Evolutionary conservation across 37 sponge, comb jelly and placozoan species (phyloP), one percentile per base, ranked within the genome.

Genomic region (Lycopodina hypogea): DNA sequence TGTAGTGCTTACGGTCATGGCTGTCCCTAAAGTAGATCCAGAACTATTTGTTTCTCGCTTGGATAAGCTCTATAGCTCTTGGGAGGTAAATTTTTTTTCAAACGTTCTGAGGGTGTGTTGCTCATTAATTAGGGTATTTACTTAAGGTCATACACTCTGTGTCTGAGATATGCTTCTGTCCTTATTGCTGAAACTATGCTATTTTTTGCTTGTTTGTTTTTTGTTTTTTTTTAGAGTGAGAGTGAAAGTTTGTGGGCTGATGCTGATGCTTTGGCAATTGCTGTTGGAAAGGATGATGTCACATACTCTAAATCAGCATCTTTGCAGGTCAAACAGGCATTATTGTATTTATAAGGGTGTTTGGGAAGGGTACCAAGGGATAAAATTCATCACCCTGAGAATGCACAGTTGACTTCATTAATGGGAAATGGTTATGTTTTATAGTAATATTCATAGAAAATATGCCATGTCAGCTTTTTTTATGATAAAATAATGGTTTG

Each of bases 251-350:
- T 63, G 52, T 93, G 89, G 90, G 62, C 45, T 52, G 83, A 80
- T 18, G 89, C 79, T 28, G 97, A 96, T 75, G 86, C 87, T 9
- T 19, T 93, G 26, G 78, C 74, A 36, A 84, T 90, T 39, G 62
- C 78, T 22, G 95, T 94, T 48, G 95, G 95, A 2, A 90, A 84
- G 33, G 94, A 93, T 72, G 91, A 94, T 53, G 86, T 96, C 26
- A 78, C 85, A 56, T 96, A 96, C 78, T 83, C 95, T 14, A 96
- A 96, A 72, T 94, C 94, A 0, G 90, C 88, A 40, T 62, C 94
- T 0, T 42, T 94, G 34, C 94, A 94, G 76, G 94, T 90, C 45
- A 32, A 79, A 53, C n/a, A n/a, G n/a, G n/a, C n/a, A n/a, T n/a
- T n/a, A n/a, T n/a, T n/a, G n/a, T 7, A 19, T 24, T 63, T 63